Conservation (phyloP, 2,888 invertebrate genomes). For the Lochmaea crataegi region DNA sequence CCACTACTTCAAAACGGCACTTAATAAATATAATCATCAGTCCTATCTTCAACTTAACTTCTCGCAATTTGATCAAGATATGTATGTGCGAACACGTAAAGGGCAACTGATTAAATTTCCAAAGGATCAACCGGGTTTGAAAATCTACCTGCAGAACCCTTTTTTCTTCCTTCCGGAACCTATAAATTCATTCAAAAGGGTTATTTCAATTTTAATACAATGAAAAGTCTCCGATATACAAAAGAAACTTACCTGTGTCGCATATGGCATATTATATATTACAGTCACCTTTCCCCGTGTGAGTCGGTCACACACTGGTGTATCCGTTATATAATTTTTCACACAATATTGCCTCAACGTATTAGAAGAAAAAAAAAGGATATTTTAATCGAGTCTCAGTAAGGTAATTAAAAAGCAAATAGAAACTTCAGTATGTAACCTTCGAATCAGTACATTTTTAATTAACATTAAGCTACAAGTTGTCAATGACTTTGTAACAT, state of each 20-base stretch:
- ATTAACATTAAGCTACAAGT: no score
- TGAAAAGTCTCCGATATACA: conserved; percentile 53
- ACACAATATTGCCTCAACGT: background rate
- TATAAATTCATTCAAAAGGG: conserved; percentile 59
- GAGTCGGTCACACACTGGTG: conserved; percentile 33
- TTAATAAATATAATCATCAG: background rate
- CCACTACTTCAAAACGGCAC: background rate
- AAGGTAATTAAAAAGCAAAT: background rate
- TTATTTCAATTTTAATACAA: conserved; percentile 61
- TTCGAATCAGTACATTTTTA: background rate
- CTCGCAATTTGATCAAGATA: conserved; percentile 52
- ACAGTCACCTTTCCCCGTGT: conserved; percentile 33
- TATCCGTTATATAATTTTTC: conserved; percentile 41
- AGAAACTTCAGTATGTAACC: background rate
- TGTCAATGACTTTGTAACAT: no score
- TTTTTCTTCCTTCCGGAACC: conserved; percentile 64
- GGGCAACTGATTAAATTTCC: conserved; percentile 60
- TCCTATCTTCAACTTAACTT: conserved; percentile 27
- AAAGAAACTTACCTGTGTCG: conserved; percentile 62
- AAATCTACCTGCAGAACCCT: conserved; percentile 64
- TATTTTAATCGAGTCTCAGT: background rate
- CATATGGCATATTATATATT: conserved; percentile 60
- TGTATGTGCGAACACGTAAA: conserved; percentile 60
- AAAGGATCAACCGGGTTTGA: conserved; percentile 56
- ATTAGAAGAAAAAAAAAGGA: background rate